Evolutionary conservation across 2,888 invertebrate species (phyloP), one percentile per base, ranked within the genome.

Genomic region (Leucoma salicis): DNA sequence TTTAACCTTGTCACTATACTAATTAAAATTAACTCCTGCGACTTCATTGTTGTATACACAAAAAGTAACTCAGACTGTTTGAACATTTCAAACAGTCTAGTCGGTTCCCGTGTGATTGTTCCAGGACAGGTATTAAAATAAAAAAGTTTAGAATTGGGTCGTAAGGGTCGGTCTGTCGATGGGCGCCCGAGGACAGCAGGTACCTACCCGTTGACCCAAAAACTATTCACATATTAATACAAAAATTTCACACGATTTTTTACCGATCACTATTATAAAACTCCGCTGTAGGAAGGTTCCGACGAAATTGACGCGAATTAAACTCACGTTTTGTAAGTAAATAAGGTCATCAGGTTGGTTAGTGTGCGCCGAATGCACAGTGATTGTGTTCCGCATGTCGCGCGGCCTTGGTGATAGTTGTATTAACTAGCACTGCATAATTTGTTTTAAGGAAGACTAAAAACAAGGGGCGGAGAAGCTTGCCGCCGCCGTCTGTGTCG

Each of bases 341-440:
- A 78, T 77, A 82, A 79, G 82, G 79, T 81, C 74, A 70, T 62
- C 83, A 70, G 78, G 81, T 74, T 64, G 58, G 53, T 69, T 68
- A 75, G 75, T 74, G 71, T 74, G 67, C 58, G 60, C 57, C 64
- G 63, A 71, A 61, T 74, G 70, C 61, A 69, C 65, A 80, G 86
- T 80, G 88, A 88, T 81, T 88, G 88, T 85, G 81, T 88, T 89
- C 88, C 88, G 88, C 64, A 69, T 84, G 65, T 61, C 44, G 65
- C 44, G 65, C 68, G 79, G 63, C 88, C 88, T 88, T 84, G 81
- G 56, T 52, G 66, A 54, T 63, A 41, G 57, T 32, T 39, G 35
- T 46, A 31, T 34, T 37, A 27, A 37, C 15, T 41, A 53, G 60
- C 60, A 64, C 66, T 65, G 64, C 39, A 21, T 42, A 52, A 63